Conservation (phyloP, 1,140 invertebrate genomes). For the Caenorhabditis latens region DNA sequence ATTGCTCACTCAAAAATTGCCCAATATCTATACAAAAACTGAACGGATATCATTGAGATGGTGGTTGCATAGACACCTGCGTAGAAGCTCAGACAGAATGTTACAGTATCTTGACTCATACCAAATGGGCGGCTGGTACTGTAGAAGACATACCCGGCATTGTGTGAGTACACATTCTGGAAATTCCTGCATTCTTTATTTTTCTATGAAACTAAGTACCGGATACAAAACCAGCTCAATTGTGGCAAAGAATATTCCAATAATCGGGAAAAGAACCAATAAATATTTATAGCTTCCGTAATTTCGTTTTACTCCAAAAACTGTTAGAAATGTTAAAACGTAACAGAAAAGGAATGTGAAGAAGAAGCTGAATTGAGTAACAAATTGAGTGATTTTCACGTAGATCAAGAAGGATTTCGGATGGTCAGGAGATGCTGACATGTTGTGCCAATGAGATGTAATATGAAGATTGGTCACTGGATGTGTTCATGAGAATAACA, state of each 20-base stretch:
- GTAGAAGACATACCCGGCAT: slow-evolving; percentile 6
- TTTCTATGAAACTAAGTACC: not conserved
- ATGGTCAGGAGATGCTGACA: too few species aligned
- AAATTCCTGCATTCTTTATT: not conserved
- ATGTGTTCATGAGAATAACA: too few species aligned
- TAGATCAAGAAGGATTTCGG: not conserved
- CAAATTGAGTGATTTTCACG: not conserved
- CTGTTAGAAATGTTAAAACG: not conserved
- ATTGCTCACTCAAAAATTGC: not conserved
- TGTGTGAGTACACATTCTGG: not conserved
- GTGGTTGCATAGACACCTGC: not conserved
- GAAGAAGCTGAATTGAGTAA: slow-evolving; percentile 3
- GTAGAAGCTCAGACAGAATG: not conserved
- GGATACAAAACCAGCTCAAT: slow-evolving; percentile 11
- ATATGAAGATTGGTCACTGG: too few species aligned
- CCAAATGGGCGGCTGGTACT: not conserved
- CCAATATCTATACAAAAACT: not conserved
- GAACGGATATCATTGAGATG: not conserved
- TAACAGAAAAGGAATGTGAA: not conserved
- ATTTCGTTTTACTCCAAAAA: not conserved
- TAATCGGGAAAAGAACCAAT: not conserved
- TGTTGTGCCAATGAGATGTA: too few species aligned
- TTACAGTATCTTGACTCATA: not conserved
- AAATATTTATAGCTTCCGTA: slow-evolving; percentile 2
- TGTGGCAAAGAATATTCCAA: not conserved